A percentile compares a stretch with the other conserved stretches of the same genome.
These are phyloP conservation scores for Tachycineta bicolor DNA, from an alignment of 2,113 vertebrate species.

Conservation along the genomic window DNA sequence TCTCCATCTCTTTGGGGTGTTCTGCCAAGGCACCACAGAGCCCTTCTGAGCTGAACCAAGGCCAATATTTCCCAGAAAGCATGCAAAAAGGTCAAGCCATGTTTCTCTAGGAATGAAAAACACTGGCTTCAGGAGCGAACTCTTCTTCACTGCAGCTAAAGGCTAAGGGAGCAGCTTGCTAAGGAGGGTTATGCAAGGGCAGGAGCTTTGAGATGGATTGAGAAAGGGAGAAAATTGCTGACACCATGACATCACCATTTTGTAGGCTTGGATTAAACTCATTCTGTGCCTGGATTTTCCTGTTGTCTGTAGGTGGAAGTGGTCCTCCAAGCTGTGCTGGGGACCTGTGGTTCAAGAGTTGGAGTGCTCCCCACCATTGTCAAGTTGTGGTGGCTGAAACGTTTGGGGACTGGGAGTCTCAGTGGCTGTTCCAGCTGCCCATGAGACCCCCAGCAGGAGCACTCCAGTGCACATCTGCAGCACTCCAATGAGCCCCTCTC, in stretches of 20 bases:
- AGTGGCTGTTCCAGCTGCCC: accelerated
- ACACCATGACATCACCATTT: accelerated
- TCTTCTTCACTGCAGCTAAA: not conserved
- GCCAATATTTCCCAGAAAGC: not conserved
- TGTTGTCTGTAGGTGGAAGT: not conserved
- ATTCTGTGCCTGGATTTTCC: not conserved
- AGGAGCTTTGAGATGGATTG: not conserved
- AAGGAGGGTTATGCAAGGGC: not conserved
- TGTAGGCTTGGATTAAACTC: not conserved
- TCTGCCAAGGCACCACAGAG: not conserved
- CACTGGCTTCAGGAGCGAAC: not conserved
- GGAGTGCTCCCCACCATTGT: not conserved
- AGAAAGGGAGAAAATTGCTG: not conserved
- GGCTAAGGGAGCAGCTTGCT: not conserved
- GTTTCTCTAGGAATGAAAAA: not conserved
- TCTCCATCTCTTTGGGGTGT: not conserved
- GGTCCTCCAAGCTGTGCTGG: not conserved
- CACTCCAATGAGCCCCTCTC: not conserved
- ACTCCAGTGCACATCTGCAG: not conserved
- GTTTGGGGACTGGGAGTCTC: not conserved
- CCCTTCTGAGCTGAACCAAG: not conserved
- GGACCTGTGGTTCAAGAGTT: not conserved
- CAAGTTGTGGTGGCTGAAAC: not conserved
- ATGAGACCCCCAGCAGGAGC: accelerated
- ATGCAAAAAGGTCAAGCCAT: not conserved